Conservation (phyloP, 37 sponge, comb jelly and placozoan species). For the Aplysina aerophoba region DNA sequence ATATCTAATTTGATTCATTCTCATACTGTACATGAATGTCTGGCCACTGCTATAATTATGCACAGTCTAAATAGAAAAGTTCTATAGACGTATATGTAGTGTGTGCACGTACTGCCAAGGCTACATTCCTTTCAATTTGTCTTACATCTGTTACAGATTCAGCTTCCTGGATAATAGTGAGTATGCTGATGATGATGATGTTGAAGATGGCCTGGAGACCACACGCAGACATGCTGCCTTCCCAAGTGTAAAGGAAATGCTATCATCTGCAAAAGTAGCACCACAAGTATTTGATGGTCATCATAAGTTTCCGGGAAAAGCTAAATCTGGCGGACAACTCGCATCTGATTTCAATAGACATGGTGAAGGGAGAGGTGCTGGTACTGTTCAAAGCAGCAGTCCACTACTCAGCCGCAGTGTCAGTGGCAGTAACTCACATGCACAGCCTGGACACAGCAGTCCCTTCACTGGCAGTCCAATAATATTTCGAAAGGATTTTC, state of each 20-base stretch:
- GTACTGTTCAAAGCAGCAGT: no score
- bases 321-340: no score
- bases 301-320: neutral
- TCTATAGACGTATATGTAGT: no score
- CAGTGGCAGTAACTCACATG: neutral
- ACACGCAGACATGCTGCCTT: neutral
- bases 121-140: no score
- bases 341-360: no score
- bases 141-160: neutral
- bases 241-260: neutral
- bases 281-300: neutral
- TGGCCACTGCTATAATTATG: no score
- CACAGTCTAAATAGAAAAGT: no score
- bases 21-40: no score
- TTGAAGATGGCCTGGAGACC: neutral
- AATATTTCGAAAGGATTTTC: conserved; percentile 33
- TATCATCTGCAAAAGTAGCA: neutral
- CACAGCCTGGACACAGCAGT: neutral
- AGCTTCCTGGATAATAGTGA: conserved; percentile 15
- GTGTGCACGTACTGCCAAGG: no score
- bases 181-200: neutral
- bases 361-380: no score
- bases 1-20: no score
- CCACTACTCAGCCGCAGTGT: no score
- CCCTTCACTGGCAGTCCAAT: conserved; percentile 26